A percentile compares a stretch with the other conserved stretches of the same genome.
Conservation (phyloP, 2,888 invertebrate genomes). For the Bhutanitis thaidina region DNA sequence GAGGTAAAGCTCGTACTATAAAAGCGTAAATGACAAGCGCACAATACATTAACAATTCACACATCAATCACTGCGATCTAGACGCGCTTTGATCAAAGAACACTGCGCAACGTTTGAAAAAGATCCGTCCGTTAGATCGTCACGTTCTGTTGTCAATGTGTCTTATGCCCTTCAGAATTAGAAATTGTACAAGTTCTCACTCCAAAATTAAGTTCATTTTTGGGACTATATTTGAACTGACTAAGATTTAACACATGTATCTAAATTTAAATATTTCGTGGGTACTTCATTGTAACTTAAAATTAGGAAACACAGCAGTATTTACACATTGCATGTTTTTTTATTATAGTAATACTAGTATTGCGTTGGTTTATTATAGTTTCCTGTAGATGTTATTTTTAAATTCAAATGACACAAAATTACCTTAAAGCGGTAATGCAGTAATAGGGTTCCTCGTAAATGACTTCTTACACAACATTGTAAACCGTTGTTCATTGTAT, state of each 20-base stretch:
- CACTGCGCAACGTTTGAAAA: slow-evolving; percentile 26
- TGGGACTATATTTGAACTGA: too few relatives aligned
- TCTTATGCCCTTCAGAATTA: slow-evolving; percentile 4
- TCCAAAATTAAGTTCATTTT: too few relatives aligned
- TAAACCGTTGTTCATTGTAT: slow-evolving; percentile 40
- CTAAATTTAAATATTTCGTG: too few relatives aligned
- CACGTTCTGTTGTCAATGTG: background rate
- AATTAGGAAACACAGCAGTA: too few relatives aligned
- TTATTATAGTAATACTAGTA: too few relatives aligned
- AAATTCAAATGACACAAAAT: too few relatives aligned
- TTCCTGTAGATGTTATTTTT: too few relatives aligned
- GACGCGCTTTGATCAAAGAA: slow-evolving; percentile 24
- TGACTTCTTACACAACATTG: slow-evolving; percentile 34
- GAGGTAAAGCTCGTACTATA: slow-evolving; percentile 19
- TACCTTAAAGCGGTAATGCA: background rate
- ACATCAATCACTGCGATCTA: slow-evolving; percentile 34
- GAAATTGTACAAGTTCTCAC: too few relatives aligned
- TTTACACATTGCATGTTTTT: too few relatives aligned
- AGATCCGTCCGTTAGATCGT: slow-evolving; percentile 24
- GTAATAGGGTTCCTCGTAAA: slow-evolving; percentile 9
- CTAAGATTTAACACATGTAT: too few relatives aligned
- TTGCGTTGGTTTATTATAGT: too few relatives aligned
- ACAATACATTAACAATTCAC: slow-evolving; percentile 28
- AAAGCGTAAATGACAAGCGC: slow-evolving; percentile 32
- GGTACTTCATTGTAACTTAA: too few relatives aligned